Conservation (phyloP, 2,797 vertebrate genomes). For the Leuciscus waleckii region DNA sequence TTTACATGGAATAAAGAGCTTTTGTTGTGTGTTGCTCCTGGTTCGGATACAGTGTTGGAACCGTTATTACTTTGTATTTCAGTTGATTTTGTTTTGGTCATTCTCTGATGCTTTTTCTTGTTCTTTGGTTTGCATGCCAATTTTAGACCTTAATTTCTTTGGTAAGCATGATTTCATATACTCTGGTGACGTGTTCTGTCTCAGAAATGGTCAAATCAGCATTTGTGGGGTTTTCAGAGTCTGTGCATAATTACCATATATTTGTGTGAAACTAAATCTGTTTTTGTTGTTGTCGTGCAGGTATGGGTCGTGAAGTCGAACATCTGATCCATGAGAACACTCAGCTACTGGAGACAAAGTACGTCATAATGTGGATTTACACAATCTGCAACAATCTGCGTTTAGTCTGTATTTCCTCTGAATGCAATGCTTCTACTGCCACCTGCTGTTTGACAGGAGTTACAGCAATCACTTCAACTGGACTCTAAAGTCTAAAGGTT, state of each 20-base stretch:
- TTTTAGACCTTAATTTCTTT: conserved; percentile 88
- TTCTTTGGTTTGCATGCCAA: conserved; percentile 78
- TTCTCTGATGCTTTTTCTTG: conserved; percentile 64
- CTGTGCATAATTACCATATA: background rate
- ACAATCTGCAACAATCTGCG: too few relatives aligned
- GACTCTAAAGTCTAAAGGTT: background rate
- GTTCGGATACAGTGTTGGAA: background rate
- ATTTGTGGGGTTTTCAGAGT: background rate
- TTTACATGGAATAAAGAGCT: background rate
- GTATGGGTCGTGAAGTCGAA: conserved; percentile 98
- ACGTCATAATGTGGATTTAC: conserved; percentile 60
- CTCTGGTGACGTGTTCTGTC: conserved; percentile 43
- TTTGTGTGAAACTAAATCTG: background rate
- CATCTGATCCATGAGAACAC: conserved; percentile 97
- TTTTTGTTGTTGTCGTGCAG: conserved; percentile 70
- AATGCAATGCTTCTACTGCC: conserved; percentile 42
- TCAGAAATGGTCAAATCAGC: background rate
- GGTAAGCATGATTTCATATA: conserved; percentile 79
- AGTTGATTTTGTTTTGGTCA: conserved; percentile 51
- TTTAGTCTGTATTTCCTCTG: background rate
- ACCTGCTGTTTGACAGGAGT: conserved; percentile 30
- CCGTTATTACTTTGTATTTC: background rate
- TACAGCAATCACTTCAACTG: background rate
- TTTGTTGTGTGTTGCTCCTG: background rate
- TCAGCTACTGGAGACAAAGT: conserved; percentile 97